Base-by-base conservation (phyloP, 2,888 invertebrate genomes). In the Lasioglossum figueresi region DNA sequence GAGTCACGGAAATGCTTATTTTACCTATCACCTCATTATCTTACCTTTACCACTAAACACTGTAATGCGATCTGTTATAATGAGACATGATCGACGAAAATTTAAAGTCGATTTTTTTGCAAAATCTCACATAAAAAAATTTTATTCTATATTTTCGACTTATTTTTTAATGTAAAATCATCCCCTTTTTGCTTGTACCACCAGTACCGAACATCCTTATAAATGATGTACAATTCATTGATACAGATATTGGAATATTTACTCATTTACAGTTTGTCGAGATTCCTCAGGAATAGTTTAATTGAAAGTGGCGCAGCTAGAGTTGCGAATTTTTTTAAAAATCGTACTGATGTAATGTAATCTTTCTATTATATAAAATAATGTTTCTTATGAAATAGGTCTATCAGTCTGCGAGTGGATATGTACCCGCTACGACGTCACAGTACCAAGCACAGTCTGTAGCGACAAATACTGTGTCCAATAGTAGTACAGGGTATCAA, bases 381-480 rank as follows among this genome's bases (percentile, higher is more conserved):
- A 68, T 68, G 37, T 68, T 37, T 40, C 19, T 87, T 79, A n/a
- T 74, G 48, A 52, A 23, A 84, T 79, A 94, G 94, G 93, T 92
- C 56, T 95, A 94, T 85, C 95, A 94, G 79, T 92, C 94, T 31
- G 89, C 93, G 2, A 92, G 92, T 79, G 94, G 93, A 79, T 95
- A 94, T 71, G 93, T 91, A n/a, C 92, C 94, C 23, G 91, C 94
- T 66, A 94, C 95, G 43, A 94, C 94, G 40, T 93, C 94, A 5
- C 95, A 94, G 70, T 95, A 95, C 86, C 94, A 94, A 88, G 90
- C 94, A 6, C 94, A 93, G 76, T 92, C 94, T 45, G 93, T 92
- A 43, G 91, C 93, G 45, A 93, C 94, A 6, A 95, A 93, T 82
- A 92, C 94, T 19, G 94, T 92, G 19, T 92, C 93, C 3, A 93